Evolutionary conservation across 1,140 invertebrate species (phyloP), one percentile per base, ranked within the genome.

Genomic region (Lordiphosa collinella): DNA sequence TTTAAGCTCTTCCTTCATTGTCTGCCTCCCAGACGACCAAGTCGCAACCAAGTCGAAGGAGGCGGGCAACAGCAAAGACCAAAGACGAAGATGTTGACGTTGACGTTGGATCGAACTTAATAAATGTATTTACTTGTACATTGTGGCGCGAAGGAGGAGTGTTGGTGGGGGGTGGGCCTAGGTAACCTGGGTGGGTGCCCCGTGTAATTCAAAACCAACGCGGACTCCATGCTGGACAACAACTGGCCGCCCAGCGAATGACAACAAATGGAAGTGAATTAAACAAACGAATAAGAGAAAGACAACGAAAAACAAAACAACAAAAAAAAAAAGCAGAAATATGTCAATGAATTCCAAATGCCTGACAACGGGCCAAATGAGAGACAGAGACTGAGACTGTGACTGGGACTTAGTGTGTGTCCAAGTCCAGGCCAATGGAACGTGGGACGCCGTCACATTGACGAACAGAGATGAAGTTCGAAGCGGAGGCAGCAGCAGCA

Each of bases 1-100:
- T 84, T 76, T 84, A 82, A 82, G 78, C 76, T 82, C 76, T 82
- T 80, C 76, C 76, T 76, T 71, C 78, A 76, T 76, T 82, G 76
- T 82, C 76, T 82, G 63, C 78, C 71, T 34, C 65, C 70, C 69
- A 80, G 69, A 69, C 53, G 22, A 35, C 44, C 29, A 48, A 47
- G 50, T 16, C 13, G 12, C 53, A 13, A 29, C 44, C 29, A 48
- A 47, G 50, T 16, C 13, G 12, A 54, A 36, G 31, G 37, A 25
- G 37, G 10, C 9, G 14, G 31, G 14, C 5, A 11, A 44, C 3
- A 46, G 4, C 8, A 12, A 29, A 44, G 31, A 25, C 14, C 11
- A 34, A 36, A 48, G 44, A 52, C 44, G 49, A 51, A 56, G 71
- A 69, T 50, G 71, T 69, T 60, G 66, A 61, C 57, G 66, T 57